Conservation (phyloP, 35 echinoderm and acorn worm species). For the Anneissia japonica region DNA sequence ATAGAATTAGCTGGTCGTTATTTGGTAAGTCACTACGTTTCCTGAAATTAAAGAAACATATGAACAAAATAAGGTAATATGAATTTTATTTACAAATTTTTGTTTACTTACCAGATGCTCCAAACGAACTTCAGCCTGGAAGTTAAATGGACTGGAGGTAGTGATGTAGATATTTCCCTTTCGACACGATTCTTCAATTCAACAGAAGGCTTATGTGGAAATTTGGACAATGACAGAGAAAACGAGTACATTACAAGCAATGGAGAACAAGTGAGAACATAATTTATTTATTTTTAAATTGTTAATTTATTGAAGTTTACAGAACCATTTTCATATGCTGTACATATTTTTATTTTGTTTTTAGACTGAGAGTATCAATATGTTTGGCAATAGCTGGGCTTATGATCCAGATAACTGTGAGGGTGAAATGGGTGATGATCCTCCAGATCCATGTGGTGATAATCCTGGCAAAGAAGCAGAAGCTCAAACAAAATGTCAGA, state of each 20-base stretch:
- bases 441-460: neutral
- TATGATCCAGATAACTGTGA: neutral
- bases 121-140: conserved; percentile 25
- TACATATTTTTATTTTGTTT: neutral
- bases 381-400: neutral
- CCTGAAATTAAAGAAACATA: too few species aligned
- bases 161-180: conserved; percentile 21
- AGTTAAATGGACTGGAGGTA: conserved; percentile 20
- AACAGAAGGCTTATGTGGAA: conserved; percentile 48
- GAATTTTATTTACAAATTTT: too few species aligned
- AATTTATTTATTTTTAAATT: too few species aligned
- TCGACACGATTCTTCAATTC: conserved; percentile 5
- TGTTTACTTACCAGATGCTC: conserved; percentile 14
- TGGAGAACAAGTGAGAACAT: neutral
- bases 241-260: conserved; percentile 16
- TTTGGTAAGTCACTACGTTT: neutral
- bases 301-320: too few species aligned
- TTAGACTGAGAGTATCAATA: neutral
- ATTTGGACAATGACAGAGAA: neutral
- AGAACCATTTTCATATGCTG: neutral
- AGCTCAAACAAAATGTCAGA: neutral
- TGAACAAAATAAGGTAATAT: too few species aligned
- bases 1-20: neutral
- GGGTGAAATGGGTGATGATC: neutral
- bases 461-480: neutral